Conservation (phyloP, 1,140 invertebrate species). For the Zophobas atratus region DNA sequence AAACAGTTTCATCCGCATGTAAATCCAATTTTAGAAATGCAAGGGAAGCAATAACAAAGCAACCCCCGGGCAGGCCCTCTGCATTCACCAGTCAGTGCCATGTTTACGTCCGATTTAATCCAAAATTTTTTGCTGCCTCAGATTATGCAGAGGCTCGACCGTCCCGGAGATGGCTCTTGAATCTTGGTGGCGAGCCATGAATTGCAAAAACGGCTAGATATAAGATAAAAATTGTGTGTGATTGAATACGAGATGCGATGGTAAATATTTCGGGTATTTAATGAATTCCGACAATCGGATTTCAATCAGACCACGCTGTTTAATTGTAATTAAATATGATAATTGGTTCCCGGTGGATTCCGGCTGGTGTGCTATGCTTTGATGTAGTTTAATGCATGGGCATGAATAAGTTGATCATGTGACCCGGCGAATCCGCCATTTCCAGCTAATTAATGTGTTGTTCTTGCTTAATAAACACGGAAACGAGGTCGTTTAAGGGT, state of each 20-base stretch:
- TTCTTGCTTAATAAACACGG: neutral
- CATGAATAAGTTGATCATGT: too few species aligned
- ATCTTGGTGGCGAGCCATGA: too few species aligned
- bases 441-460: neutral
- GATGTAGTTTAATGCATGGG: too few species aligned
- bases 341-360: too few species aligned
- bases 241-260: too few species aligned
- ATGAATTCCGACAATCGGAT: conserved; percentile 17
- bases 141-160: neutral
- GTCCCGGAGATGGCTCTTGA: too few species aligned
- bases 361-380: too few species aligned
- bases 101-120: neutral
- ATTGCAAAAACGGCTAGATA: too few species aligned
- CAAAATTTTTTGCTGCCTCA: neutral
- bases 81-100: neutral
- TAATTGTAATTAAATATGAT: conserved; percentile 19
- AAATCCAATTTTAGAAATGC: neutral
- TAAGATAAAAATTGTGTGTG: too few species aligned
- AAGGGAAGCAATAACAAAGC: neutral
- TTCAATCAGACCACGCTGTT: neutral
- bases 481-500: too few species aligned
- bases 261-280: neutral
- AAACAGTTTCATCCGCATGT: neutral
- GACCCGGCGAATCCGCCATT: neutral
- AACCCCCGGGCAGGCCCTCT: too few species aligned